These are phyloP conservation scores for Campoplex capitator DNA, from an alignment of 2,888 invertebrate genomes.

Conservation along the genomic window DNA sequence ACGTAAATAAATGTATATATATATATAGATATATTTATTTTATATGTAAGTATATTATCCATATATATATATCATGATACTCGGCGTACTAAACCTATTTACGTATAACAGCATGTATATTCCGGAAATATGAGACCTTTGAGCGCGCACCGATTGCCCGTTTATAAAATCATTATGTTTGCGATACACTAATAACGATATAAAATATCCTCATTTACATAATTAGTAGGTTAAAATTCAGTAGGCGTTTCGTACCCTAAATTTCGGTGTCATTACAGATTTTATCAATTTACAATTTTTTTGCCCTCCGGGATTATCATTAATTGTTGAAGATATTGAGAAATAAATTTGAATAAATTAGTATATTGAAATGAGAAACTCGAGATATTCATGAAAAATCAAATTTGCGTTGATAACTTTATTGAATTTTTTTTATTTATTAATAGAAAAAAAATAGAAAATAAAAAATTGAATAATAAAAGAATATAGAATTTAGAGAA, in stretches of 20 bases:
- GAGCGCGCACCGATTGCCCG: neutral
- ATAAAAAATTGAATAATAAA: no score
- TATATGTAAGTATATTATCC: conserved; percentile 10
- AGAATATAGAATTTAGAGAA: no score
- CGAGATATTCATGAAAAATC: no score
- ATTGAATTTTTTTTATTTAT: no score
- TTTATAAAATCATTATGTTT: conserved; percentile 29
- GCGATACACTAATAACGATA: conserved; percentile 2
- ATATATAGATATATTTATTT: conserved; percentile 3
- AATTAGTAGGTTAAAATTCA: neutral
- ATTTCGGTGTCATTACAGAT: neutral
- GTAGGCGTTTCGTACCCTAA: neutral
- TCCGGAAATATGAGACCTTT: conserved; percentile 17
- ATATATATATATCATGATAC: conserved; percentile 14
- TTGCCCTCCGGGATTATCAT: neutral
- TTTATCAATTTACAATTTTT: neutral
- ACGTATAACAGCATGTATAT: conserved; percentile 37
- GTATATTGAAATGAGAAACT: neutral
- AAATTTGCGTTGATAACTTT: no score
- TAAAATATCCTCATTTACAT: neutral
- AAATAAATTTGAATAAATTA: neutral
- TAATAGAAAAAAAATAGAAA: no score
- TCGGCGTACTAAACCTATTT: conserved; percentile 16
- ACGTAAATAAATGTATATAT: conserved; percentile 6
- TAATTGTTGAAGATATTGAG: neutral